Conservation (phyloP, 2,888 invertebrate genomes). For the Agrypnus murinus region DNA sequence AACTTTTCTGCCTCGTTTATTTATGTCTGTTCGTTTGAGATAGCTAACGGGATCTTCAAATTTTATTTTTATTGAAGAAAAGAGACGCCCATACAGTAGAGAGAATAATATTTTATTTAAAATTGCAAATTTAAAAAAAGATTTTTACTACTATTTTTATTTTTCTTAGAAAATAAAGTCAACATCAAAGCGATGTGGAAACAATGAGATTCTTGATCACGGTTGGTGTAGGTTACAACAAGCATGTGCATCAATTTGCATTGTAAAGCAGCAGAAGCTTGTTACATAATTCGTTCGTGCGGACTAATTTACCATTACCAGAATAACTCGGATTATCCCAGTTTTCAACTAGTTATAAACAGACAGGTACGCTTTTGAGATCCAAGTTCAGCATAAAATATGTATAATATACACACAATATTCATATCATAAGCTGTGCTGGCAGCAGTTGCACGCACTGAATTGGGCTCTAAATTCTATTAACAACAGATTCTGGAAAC, state of each 20-base stretch:
- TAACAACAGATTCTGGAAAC: conserved; percentile 14
- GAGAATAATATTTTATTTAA: neutral
- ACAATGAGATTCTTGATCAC: conserved; percentile 1
- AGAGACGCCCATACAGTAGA: neutral
- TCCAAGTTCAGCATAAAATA: neutral
- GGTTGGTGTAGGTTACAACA: conserved; percentile 7
- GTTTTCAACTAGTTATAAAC: conserved; percentile 29
- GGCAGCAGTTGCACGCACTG: conserved; percentile 18
- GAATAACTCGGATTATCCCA: conserved; percentile 24
- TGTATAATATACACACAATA: neutral
- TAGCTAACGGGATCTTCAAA: neutral
- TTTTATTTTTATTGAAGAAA: neutral
- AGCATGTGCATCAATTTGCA: conserved; percentile 37
- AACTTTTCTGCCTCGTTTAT: neutral
- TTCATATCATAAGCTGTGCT: conserved; percentile 1
- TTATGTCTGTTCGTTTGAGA: neutral
- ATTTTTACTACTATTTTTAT: no score
- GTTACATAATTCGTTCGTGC: conserved; percentile 36
- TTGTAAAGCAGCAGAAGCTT: conserved; percentile 25
- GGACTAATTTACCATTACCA: conserved; percentile 31
- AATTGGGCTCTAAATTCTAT: conserved; percentile 16
- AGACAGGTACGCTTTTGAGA: neutral
- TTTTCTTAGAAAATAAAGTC: neutral
- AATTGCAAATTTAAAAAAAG: no score
- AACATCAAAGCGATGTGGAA: neutral